Evolutionary conservation across 2,888 invertebrate genomes (phyloP).

Genomic region (Tetranychus piercei): DNA sequence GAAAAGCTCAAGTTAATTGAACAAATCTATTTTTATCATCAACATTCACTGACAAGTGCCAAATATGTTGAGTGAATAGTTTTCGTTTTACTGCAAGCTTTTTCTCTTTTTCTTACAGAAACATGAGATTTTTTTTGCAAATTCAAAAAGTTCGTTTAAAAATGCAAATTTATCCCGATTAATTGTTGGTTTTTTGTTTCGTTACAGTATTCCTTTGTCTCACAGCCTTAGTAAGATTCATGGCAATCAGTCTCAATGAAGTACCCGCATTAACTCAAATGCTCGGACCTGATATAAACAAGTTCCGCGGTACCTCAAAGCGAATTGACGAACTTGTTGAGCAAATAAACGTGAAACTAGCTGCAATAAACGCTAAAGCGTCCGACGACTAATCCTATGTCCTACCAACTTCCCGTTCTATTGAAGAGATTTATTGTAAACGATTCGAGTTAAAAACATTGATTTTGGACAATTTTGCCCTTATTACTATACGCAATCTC

Average conservation of each 20-base stretch:
- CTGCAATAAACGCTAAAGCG: neutral
- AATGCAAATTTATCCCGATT: neutral
- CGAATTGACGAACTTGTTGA: constrained; percentile 63
- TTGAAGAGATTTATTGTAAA: too few relatives aligned
- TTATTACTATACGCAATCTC: neutral
- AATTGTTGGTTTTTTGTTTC: neutral
- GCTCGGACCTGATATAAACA: constrained; percentile 68
- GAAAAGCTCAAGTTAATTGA: neutral
- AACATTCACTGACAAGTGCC: neutral
- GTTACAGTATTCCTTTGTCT: constrained; percentile 47
- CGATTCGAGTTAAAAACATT: too few relatives aligned
- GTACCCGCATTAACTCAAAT: constrained; percentile 73
- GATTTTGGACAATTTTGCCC: too few relatives aligned
- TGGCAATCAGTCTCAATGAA: constrained; percentile 52
- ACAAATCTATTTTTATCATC: neutral
- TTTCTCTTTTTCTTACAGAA: neutral
- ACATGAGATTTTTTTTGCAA: neutral
- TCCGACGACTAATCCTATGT: neutral
- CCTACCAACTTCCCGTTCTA: too few relatives aligned
- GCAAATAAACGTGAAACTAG: constrained; percentile 37
- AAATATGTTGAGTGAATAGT: neutral
- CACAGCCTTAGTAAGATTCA: constrained; percentile 54
- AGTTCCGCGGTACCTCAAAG: constrained; percentile 58
- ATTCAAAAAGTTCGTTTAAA: neutral
- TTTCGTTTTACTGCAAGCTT: neutral